Evolutionary conservation across 2,113 vertebrate species (phyloP), one percentile per base, ranked within the genome.

Genomic region (Hippolais icterina): DNA sequence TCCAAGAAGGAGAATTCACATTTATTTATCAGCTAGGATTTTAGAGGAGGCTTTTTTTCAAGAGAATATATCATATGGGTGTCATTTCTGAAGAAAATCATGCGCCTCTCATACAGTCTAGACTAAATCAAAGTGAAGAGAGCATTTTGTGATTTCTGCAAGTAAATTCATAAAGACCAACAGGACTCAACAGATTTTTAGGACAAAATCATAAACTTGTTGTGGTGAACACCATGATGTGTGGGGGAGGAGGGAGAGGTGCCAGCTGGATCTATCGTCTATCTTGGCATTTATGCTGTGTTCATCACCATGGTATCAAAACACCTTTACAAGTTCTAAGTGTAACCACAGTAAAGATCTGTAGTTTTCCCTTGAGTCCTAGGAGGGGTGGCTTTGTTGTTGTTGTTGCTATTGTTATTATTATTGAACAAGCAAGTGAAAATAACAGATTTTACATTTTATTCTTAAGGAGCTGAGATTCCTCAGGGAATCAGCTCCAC

Each of bases 281-380:
- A 2, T 88, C 71, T 92, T 94, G 93, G 71, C 83, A 93, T 63
- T 97, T 93, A 33, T 68, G 49, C 56, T 81, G n/a, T 68, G 83
- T 78, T 95, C 92, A 86, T 97, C 94, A 90, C 96, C 85, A 90
- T 94, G 88, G 94, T 89, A 96, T 86, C 94, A 83, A 91, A 93
- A 90, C 92, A 97, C 96, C 95, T 96, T 93, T 87, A 95, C 90
- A 78, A 77, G 54, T 78, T 90, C 46, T 47, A 46, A 78, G 60
- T 52, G 93, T 80, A 90, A 85, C 78, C 68, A 83, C 66, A 83
- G 46, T 25, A 31, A 64, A 82, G 66, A 52, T 74, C 63, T 91
- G 33, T 37, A 63, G 50, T 93, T 96, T 88, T 42, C 59, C 15
- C 57, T 41, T 18, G 11, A 41, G 29, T 68, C 71, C 75, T 52